phyloP scores from a whole-genome alignment of 2,113 vertebrate species.

The Telmatochromis bifrenatus region DNA sequence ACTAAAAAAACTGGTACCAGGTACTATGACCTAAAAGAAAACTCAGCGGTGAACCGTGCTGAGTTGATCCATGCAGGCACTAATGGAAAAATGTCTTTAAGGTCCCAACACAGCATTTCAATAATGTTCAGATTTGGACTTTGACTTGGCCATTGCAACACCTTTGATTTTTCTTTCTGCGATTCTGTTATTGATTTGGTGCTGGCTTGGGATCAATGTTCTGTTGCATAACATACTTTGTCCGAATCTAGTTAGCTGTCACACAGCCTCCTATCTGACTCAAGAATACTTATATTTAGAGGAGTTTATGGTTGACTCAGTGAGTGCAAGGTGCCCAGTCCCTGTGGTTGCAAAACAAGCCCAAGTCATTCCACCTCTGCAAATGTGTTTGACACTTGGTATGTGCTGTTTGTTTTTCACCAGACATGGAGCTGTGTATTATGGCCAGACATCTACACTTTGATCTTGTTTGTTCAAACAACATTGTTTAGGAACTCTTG shows the following conservation, averaged over 20 bases:
- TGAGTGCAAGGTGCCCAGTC: background rate
- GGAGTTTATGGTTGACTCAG: background rate
- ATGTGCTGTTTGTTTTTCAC: background rate
- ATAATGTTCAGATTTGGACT: background rate
- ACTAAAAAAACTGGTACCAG: background rate
- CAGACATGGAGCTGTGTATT: background rate
- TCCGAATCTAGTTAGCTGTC: background rate
- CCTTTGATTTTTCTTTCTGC: background rate
- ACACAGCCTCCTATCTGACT: background rate
- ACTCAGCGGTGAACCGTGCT: background rate
- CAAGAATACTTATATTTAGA: background rate
- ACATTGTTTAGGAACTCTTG: background rate
- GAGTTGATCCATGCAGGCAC: background rate
- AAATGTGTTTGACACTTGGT: background rate
- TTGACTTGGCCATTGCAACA: background rate
- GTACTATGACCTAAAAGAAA: background rate
- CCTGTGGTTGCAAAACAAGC: background rate
- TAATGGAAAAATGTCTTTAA: background rate
- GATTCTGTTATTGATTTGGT: background rate
- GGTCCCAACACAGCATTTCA: background rate
- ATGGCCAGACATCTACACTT: background rate
- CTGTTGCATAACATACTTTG: background rate
- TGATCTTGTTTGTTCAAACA: background rate
- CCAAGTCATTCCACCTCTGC: background rate
- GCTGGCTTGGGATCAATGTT: background rate